These are phyloP conservation scores for Aphis craccivora DNA, from an alignment of 1,140 invertebrate genomes.

Conservation along the genomic window DNA sequence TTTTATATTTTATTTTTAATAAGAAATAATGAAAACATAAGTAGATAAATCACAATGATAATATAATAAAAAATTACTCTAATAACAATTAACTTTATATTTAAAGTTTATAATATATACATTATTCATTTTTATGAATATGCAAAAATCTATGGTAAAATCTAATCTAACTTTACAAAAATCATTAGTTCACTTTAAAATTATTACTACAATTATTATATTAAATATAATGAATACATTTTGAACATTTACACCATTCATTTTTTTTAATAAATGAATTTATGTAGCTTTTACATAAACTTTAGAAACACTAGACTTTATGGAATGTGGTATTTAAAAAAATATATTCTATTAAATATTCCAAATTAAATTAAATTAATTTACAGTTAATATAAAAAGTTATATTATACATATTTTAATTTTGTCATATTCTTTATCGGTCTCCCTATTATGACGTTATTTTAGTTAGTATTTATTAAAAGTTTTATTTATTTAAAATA, in stretches of 20 bases:
- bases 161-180: neutral
- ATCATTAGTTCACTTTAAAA: neutral
- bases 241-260: neutral
- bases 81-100: too few relatives aligned
- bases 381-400: neutral
- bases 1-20: too few relatives aligned
- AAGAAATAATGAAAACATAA: neutral
- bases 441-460: neutral
- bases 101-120: neutral
- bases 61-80: neutral
- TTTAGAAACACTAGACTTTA: neutral
- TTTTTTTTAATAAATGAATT: neutral
- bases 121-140: neutral
- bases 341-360: neutral
- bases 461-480: neutral
- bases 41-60: neutral
- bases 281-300: neutral
- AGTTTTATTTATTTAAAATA: neutral
- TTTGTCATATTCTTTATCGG: neutral
- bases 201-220: neutral
- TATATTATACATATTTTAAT: neutral
- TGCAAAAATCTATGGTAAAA: neutral
- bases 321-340: neutral
- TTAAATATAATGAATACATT: too few relatives aligned
- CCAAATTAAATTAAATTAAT: neutral